A percentile compares a stretch with the other conserved stretches of the same genome.
Conservation (phyloP, 2,113 vertebrate genomes). For the Eclectus roratus region DNA sequence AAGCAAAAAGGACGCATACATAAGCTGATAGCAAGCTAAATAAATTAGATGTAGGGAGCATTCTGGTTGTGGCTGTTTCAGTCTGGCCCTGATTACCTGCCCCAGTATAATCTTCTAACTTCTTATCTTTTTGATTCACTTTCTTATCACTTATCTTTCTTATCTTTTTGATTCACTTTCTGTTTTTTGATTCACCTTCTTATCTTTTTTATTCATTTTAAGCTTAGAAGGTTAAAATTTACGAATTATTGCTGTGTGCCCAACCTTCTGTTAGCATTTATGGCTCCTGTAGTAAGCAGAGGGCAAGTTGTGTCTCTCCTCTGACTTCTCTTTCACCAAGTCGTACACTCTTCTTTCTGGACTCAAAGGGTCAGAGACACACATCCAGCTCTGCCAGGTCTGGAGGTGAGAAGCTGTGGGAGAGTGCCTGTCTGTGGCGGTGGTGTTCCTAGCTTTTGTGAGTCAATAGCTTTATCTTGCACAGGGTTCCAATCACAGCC, state of each 20-base stretch:
- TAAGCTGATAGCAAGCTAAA: background rate
- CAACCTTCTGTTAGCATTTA: background rate
- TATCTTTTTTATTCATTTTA: background rate
- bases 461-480: background rate
- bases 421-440: background rate
- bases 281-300: background rate
- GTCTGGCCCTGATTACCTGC: background rate
- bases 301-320: background rate
- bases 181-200: background rate
- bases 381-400: background rate
- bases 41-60: background rate
- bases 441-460: background rate
- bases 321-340: no score
- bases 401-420: background rate
- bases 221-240: background rate
- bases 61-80: background rate
- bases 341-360: rapidly evolving
- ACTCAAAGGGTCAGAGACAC: background rate
- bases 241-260: background rate
- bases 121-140: background rate
- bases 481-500: background rate
- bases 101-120: background rate
- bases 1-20: background rate
- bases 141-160: no score
- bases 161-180: background rate